phyloP scores from a whole-genome alignment of 2,888 invertebrate species.

The Leptarthrus brevirostris region DNA sequence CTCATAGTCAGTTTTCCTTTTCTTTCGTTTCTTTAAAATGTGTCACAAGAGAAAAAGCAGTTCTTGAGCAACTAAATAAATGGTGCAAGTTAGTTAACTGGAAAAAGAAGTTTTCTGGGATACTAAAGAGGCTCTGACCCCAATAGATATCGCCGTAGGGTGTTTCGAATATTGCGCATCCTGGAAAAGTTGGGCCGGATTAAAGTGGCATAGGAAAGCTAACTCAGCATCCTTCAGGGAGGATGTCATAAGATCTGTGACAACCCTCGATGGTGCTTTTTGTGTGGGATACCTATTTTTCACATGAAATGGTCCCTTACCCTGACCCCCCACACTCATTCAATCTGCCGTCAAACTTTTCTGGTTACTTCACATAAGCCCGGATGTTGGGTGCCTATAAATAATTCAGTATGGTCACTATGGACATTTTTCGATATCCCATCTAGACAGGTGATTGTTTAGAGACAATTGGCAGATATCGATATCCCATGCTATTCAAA shows the following conservation, averaged over 20 bases:
- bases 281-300: background rate
- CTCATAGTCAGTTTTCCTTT: slow-evolving; percentile 12
- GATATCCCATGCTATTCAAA: background rate
- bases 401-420: slow-evolving; percentile 28
- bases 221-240: slow-evolving; percentile 18
- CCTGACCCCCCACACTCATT: background rate
- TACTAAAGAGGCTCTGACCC: slow-evolving; percentile 14
- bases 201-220: slow-evolving; percentile 16
- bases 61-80: slow-evolving; percentile 10
- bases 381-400: slow-evolving; percentile 8
- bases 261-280: background rate
- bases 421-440: slow-evolving; percentile 35
- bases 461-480: slow-evolving; percentile 5
- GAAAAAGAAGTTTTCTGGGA: slow-evolving; percentile 27
- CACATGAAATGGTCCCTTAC: background rate
- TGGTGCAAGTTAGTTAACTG: slow-evolving; percentile 25
- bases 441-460: slow-evolving; percentile 41
- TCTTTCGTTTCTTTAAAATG: slow-evolving; percentile 3
- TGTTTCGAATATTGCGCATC: slow-evolving; percentile 1
- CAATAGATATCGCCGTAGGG: background rate
- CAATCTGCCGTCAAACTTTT: slow-evolving; percentile 29
- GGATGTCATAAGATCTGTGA: background rate
- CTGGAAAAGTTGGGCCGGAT: slow-evolving; percentile 6
- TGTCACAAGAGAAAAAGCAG: slow-evolving; percentile 5
- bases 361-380: slow-evolving; percentile 15